Conservation (phyloP, 2,113 vertebrate species). For the Pseudopipra pipra region DNA sequence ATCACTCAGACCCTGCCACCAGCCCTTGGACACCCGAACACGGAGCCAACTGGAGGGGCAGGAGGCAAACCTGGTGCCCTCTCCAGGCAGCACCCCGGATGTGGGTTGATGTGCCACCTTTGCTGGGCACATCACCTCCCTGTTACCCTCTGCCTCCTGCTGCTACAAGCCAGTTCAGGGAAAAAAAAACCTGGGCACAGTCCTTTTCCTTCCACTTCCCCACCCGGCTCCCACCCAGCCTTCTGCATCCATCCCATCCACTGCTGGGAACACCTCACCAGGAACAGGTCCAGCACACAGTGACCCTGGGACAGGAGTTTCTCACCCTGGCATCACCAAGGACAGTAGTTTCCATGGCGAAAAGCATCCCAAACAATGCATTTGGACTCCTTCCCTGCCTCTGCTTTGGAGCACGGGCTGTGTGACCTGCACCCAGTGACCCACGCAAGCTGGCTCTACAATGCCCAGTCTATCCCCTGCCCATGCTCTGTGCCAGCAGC, state of each 20-base stretch:
- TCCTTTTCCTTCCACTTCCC: neutral
- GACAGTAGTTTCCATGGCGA: rapidly evolving
- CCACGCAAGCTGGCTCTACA: neutral
- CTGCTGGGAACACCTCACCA: rapidly evolving
- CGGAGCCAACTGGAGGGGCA: rapidly evolving
- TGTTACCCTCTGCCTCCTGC: neutral
- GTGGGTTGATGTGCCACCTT: neutral
- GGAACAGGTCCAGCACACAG: neutral
- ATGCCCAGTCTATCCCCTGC: rapidly evolving
- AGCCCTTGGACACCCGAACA: rapidly evolving
- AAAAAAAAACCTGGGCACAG: neutral
- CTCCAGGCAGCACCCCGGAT: rapidly evolving
- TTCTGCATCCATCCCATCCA: rapidly evolving
- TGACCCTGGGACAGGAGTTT: neutral
- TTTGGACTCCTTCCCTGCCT: neutral
- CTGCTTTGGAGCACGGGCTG: neutral
- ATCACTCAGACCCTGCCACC: rapidly evolving
- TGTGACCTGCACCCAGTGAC: neutral
- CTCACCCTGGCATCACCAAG: neutral
- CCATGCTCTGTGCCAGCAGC: rapidly evolving
- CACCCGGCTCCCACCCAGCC: rapidly evolving
- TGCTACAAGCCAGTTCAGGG: neutral
- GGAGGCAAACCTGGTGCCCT: neutral
- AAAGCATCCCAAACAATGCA: neutral
- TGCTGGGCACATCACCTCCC: neutral